Evolutionary conservation across 2,888 invertebrate genomes (phyloP).

Genomic region (Napeogenes inachia): DNA sequence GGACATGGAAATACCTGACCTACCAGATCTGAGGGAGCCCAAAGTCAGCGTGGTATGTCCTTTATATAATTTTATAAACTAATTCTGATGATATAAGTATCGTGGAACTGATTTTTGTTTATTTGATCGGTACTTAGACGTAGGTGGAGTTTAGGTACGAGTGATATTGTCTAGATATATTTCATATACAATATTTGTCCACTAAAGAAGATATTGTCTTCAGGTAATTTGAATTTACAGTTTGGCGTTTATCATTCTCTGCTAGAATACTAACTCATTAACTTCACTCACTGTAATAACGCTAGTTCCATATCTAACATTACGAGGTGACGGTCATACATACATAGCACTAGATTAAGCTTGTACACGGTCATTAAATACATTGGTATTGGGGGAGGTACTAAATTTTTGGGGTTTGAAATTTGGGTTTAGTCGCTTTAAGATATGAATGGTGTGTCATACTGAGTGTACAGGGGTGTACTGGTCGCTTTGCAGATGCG

Average conservation of each 20-base stretch:
- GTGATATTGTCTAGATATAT: neutral
- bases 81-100: neutral
- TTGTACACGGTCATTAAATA: neutral
- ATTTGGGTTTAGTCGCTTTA: no score
- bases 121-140: neutral
- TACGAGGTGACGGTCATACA: neutral
- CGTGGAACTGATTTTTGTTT: neutral
- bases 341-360: slow-evolving; percentile 1
- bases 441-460: neutral
- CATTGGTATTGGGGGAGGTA: neutral
- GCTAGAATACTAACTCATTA: neutral
- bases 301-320: neutral
- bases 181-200: no score
- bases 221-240: slow-evolving; percentile 4
- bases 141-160: neutral
- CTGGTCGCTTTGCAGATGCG: slow-evolving; percentile 66
- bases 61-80: neutral
- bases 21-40: slow-evolving; percentile 21
- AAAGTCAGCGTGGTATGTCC: neutral
- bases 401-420: no score
- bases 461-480: slow-evolving; percentile 16
- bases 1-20: slow-evolving; percentile 52
- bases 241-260: slow-evolving; percentile 2
- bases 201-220: no score
- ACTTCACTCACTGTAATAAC: neutral